phyloP scores from a whole-genome alignment of 2,113 vertebrate species.

The Cololabis saira region DNA sequence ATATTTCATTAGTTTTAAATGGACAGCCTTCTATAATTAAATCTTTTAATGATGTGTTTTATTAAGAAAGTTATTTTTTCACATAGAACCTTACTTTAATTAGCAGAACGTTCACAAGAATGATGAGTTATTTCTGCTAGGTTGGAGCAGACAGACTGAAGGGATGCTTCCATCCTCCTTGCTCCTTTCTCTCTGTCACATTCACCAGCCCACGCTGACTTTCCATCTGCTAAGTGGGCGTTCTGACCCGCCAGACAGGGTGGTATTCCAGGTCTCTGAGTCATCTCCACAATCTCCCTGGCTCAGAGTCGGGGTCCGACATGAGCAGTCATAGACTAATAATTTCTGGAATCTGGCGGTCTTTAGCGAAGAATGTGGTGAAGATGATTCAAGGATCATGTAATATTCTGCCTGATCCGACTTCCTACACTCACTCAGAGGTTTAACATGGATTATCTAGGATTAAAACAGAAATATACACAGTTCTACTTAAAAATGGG shows the following conservation, averaged over 20 bases:
- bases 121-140: background rate
- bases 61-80: too few relatives aligned
- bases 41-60: slow-evolving; percentile 18
- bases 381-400: background rate
- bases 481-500: too few relatives aligned
- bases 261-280: slow-evolving; percentile 52
- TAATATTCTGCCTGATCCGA: too few relatives aligned
- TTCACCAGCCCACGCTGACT: slow-evolving; percentile 48
- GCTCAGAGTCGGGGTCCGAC: slow-evolving; percentile 35
- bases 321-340: slow-evolving; percentile 27
- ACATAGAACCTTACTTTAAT: too few relatives aligned
- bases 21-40: slow-evolving; percentile 10
- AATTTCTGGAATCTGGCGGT: slow-evolving; percentile 23
- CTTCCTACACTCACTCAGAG: too few relatives aligned
- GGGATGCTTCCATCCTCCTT: slow-evolving; percentile 22
- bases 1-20: slow-evolving; percentile 17
- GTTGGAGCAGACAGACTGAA: slow-evolving; percentile 26
- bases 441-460: too few relatives aligned
- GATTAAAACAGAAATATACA: too few relatives aligned
- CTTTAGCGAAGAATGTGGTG: slow-evolving; percentile 45
- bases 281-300: slow-evolving; percentile 43
- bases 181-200: slow-evolving; percentile 17
- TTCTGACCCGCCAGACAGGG: slow-evolving; percentile 45
- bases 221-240: slow-evolving; percentile 54
- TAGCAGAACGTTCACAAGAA: background rate